phyloP scores from a whole-genome alignment of 2,888 invertebrate genomes.

The Lysandra coridon region DNA sequence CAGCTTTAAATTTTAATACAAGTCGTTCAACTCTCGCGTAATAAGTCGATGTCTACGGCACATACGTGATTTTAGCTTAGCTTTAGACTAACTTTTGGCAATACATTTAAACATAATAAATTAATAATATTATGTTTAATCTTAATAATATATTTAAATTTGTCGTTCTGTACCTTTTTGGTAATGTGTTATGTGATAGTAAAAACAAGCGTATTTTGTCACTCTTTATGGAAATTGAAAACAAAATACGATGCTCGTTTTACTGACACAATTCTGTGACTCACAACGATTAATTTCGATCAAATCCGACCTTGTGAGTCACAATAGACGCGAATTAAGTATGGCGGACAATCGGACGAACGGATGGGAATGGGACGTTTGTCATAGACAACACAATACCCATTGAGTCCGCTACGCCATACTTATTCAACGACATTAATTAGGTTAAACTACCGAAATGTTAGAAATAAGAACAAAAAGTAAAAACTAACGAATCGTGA shows the following conservation, averaged over 20 bases:
- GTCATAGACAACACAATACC: conserved; percentile 64
- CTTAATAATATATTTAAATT: too few species aligned
- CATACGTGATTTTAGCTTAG: too few species aligned
- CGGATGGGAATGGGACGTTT: conserved; percentile 64
- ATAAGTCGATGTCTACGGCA: too few species aligned
- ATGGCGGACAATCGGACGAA: conserved; percentile 51
- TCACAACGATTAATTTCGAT: conserved; percentile 23
- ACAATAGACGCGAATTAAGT: conserved; percentile 36
- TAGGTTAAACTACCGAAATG: conserved; percentile 16
- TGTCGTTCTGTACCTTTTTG: too few species aligned
- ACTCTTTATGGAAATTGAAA: neutral
- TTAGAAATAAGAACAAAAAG: neutral
- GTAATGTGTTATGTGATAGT: too few species aligned
- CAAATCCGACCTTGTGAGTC: conserved; percentile 30
- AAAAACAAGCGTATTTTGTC: neutral
- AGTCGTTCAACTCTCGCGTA: too few species aligned
- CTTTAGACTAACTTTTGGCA: too few species aligned
- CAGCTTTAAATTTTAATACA: too few species aligned
- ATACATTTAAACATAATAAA: too few species aligned
- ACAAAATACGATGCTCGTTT: neutral
- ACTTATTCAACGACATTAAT: conserved; percentile 51
- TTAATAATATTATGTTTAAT: too few species aligned
- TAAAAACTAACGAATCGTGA: neutral
- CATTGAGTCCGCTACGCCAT: conserved; percentile 52
- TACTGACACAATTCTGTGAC: neutral